phyloP scores from a whole-genome alignment of 1,140 invertebrate species.

The Theocolax elegans region DNA sequence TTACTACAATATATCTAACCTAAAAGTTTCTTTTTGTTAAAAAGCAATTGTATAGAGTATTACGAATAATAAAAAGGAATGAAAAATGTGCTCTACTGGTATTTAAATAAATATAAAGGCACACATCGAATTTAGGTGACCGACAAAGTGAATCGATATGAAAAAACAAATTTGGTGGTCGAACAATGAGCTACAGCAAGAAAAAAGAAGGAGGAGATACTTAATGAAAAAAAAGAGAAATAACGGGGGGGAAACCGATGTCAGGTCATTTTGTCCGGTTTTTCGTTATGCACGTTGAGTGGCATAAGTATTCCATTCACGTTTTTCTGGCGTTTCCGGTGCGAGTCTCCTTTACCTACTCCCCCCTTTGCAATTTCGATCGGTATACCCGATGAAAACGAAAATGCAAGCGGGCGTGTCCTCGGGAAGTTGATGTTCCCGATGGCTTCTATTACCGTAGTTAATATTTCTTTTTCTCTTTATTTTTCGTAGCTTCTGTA shows the following conservation, averaged over 20 bases:
- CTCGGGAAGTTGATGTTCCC: slow-evolving; percentile 20
- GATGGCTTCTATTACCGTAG: slow-evolving; percentile 14
- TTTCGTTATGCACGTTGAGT: slow-evolving; percentile 35
- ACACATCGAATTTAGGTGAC: too few relatives aligned
- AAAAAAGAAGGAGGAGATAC: not conserved
- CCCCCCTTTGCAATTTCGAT: not conserved
- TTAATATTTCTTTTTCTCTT: too few relatives aligned
- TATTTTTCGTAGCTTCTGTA: too few relatives aligned
- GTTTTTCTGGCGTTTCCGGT: slow-evolving; percentile 49
- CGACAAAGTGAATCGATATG: too few relatives aligned
- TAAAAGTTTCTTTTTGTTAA: too few relatives aligned
- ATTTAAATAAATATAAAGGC: too few relatives aligned
- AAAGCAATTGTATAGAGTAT: too few relatives aligned
- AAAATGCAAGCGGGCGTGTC: slow-evolving; percentile 2
- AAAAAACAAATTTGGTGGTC: too few relatives aligned
- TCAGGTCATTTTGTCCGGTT: not conserved
- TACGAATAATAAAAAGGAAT: too few relatives aligned
- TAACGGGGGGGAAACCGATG: not conserved
- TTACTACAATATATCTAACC: too few relatives aligned
- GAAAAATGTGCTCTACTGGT: too few relatives aligned
- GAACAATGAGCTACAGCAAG: too few relatives aligned
- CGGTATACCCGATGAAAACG: slow-evolving; percentile 9
- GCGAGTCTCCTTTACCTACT: not conserved
- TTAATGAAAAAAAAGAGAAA: not conserved
- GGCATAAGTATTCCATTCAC: slow-evolving; percentile 35